These are phyloP conservation scores for Sinocyclocheilus rhinocerous DNA, from an alignment of 2,113 vertebrate species.

Conservation along the genomic window DNA sequence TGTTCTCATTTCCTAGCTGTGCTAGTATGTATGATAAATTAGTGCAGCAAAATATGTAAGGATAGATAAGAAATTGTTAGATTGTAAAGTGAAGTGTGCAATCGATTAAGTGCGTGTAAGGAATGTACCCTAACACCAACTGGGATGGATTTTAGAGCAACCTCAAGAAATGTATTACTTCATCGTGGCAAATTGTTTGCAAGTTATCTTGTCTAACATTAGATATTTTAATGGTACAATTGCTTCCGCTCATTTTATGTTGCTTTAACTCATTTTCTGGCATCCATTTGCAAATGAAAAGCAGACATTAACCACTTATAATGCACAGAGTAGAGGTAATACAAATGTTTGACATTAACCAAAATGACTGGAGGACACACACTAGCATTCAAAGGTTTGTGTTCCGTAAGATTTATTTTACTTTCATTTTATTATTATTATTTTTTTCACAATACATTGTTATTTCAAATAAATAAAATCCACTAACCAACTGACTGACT, in stretches of 20 bases:
- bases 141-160: neutral
- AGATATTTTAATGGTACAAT: neutral
- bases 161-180: constrained; percentile 2
- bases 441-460: no score
- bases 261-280: neutral
- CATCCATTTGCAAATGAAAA: neutral
- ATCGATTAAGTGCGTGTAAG: neutral
- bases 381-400: neutral
- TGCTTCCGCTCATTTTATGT: neutral
- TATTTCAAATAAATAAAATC: no score
- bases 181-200: neutral
- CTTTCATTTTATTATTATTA: no score
- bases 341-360: neutral
- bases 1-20: constrained; percentile 12
- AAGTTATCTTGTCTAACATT: constrained; percentile 4
- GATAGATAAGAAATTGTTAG: neutral
- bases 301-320: neutral
- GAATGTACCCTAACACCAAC: neutral
- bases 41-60: constrained; percentile 1
- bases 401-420: neutral
- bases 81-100: neutral
- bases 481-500: no score
- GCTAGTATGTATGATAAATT: neutral
- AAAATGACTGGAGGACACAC: neutral
- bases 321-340: neutral